Base-by-base conservation (phyloP, 2,797 vertebrate species). In the Scomberomorus guttatus region DNA sequence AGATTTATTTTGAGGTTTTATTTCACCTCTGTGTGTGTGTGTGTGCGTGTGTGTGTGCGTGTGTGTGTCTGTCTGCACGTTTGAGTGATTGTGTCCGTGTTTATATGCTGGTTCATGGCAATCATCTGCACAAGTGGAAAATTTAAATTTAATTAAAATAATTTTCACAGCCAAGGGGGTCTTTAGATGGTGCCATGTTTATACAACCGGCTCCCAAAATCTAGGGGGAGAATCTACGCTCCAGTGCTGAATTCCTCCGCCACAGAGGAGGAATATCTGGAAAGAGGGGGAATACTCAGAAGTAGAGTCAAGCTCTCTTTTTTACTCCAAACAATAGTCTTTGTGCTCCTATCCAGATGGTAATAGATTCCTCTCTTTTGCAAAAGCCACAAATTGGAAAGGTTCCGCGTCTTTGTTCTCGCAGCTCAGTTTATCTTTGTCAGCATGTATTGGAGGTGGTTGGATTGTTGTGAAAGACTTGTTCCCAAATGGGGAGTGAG, bases 311-410 rank as follows among this genome's bases (percentile, higher is more conserved):
- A 52, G 59, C 18, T 61, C 61, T 14, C 70, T 63, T 72, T 73
- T 65, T 15, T 15, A 69, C 80, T 81, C 58, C 24, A 74, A 89
- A 90, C 87, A 92, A 89, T 84, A 74, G 79, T 58, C 70, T 80
- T 87, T 90, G 85, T 88, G 82, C 70, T 89, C 29, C n/a, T 12
- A 50, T 77, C 81, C 89, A 91, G 81, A 85, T 77, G 85, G 62
- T 80, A 83, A 85, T 69, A 13, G 59, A 78, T 77, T 87, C 64
- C 79, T 80, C 34, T 70, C 44, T 72, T 70, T 37, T 52, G 24
- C 76, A 69, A 67, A 71, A 64, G 82, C 80, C 79, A 62, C 83
- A 85, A 62, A 56, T 75, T 85, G 77, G 67, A 57, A 82, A 68
- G 60, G 51, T 76, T 86, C 69, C 54, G 50, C 60, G 77, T 69